phyloP scores from a whole-genome alignment of 2,113 vertebrate genomes.

The Loxodonta africana region DNA sequence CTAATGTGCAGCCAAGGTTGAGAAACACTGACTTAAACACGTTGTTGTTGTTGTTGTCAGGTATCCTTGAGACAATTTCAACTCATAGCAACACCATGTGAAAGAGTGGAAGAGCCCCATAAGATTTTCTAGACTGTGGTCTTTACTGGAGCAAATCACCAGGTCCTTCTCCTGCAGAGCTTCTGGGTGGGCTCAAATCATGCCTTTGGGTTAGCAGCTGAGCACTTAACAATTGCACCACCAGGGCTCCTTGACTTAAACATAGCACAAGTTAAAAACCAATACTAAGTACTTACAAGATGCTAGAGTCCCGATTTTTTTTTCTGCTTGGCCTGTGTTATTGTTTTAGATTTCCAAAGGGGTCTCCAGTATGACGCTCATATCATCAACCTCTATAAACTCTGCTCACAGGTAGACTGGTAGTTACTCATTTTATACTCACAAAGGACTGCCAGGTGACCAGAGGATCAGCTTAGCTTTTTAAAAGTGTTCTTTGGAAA shows the following conservation, averaged over 20 bases:
- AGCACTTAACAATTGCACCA: background rate
- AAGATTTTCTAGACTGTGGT: background rate
- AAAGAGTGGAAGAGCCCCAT: background rate
- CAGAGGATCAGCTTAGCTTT: conserved; percentile 24
- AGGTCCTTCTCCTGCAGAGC: background rate
- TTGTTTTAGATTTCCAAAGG: background rate
- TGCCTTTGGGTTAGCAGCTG: background rate
- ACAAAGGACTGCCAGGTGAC: conserved; percentile 18
- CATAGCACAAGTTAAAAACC: background rate
- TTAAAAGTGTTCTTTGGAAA: conserved; percentile 58
- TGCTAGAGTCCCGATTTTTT: background rate
- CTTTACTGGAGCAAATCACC: background rate
- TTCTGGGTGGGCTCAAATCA: background rate
- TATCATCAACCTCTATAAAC: background rate
- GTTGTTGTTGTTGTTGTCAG: too few species aligned
- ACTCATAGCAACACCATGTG: background rate
- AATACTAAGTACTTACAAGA: background rate
- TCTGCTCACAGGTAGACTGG: background rate
- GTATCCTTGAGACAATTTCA: too few species aligned
- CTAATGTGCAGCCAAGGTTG: background rate
- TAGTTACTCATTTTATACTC: conserved; percentile 19
- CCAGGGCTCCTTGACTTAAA: too few species aligned
- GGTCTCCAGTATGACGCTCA: background rate
- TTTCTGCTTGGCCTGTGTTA: background rate
- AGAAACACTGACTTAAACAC: background rate